Base-by-base conservation (phyloP, 2,888 invertebrate genomes). In the Pristionchus mayeri region DNA sequence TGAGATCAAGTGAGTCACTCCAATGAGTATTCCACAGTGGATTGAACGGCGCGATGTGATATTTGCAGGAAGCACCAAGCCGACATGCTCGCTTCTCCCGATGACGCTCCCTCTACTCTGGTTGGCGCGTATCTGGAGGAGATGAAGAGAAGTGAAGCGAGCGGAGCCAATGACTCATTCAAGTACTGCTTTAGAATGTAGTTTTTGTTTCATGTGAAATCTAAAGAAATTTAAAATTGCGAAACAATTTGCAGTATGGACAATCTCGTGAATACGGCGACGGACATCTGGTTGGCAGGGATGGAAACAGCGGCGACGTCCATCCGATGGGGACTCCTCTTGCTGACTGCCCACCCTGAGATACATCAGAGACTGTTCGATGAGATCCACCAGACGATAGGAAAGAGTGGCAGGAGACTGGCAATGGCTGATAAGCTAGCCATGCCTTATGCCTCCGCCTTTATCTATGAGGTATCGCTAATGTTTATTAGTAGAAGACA, bases 281-380 rank as follows among this genome's bases (percentile, higher is more conserved):
- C 84, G 3, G 84, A 84, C n/a, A 50, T 84, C n/a, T 84, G 84
- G 84, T 24, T 84, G 54, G 84, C 84, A n/a, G 84, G 84, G n/a
- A 54, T 80, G 80, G 84, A 84, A 44, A 84, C 84, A 21, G 84
- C 84, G 24, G 84, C 84, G 11, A 84, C 84, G 18, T 71, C 84
- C 18, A 84, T 84, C 13, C 2, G 84, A 84, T 84, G 84, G 84
- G 84, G 71, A 54, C 44, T 84, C 9, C 40, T 76, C 3, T 30
- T 84, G 11, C 52, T 84, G 21, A 48, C 34, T 21, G 84, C 84
- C 7, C 50, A 84, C 52, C 84, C 84, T 6, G 54, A 84, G 40
- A 60, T 76, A 37, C 80, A 80, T 18, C 75, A 84, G 21, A 50
- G 27, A 75, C 2, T 84, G n/a, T 67, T 18, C 16, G 76, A 71